Percentiles rank a stretch among this genome's conserved stretches.
These are phyloP conservation scores for Moxostoma hubbsi DNA, from an alignment of 2,797 vertebrate species.

Conservation along the genomic window DNA sequence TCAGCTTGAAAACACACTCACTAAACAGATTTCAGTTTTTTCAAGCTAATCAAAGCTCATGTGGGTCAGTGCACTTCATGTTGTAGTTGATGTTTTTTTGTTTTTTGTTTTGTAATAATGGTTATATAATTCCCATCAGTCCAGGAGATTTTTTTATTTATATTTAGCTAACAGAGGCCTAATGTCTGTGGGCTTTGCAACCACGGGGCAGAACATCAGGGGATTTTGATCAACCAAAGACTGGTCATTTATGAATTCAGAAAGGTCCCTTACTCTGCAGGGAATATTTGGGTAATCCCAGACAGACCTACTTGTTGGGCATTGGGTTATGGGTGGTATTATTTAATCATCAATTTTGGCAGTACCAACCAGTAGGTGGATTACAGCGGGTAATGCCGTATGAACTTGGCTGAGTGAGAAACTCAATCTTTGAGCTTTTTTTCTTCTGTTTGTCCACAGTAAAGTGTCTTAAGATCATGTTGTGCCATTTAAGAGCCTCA, in stretches of 20 bases:
- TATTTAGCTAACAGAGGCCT: constrained; percentile 35
- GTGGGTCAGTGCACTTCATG: constrained; percentile 40
- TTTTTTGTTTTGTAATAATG: constrained; percentile 7
- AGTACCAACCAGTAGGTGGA: constrained; percentile 51
- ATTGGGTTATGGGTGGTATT: constrained; percentile 53
- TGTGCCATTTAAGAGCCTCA: constrained; percentile 29
- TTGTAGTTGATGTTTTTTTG: background rate
- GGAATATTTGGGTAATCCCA: constrained; percentile 57
- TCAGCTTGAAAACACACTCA: constrained; percentile 4
- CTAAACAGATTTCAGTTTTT: constrained; percentile 31
- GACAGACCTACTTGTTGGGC: constrained; percentile 60
- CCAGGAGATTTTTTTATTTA: constrained; percentile 50
- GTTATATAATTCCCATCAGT: constrained; percentile 52
- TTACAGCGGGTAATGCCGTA: constrained; percentile 53
- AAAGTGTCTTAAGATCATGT: constrained; percentile 45
- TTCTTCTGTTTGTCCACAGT: constrained; percentile 2
- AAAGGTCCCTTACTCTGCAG: constrained; percentile 48
- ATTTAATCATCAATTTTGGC: constrained; percentile 56
- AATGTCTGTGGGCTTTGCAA: constrained; percentile 5
- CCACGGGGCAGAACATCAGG: constrained; percentile 26
- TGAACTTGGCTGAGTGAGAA: constrained; percentile 53
- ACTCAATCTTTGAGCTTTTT: constrained; percentile 43
- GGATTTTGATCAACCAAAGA: constrained; percentile 48
- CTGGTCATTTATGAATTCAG: constrained; percentile 47
- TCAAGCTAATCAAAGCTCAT: constrained; percentile 16